Base-by-base conservation (phyloP, 2,888 invertebrate species). In the Elysia crispata region DNA sequence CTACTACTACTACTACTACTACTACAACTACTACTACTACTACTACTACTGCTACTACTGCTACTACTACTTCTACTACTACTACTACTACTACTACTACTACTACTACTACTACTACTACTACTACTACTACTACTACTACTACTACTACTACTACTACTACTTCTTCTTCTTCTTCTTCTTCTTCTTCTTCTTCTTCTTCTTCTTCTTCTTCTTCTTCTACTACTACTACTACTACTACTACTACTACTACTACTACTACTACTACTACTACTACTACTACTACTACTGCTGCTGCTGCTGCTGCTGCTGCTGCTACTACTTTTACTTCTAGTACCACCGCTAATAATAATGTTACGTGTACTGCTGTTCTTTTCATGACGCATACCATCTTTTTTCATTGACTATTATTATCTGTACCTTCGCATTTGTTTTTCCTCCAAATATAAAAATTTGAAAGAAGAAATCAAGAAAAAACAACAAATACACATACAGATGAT, bases 1-100 rank as follows among this genome's bases (percentile, higher is more conserved):
- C 70, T 69, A 70, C 57, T 69, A 70, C 70, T 69, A 77, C 70
- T 69, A 70, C 57, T 54, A 70, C 57, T 54, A 70, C 57, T 25
- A 70, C 57, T 73, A 62, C 49, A 60, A 73, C 49, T 73, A 73
- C 50, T 73, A 62, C 62, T 62, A 73, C 41, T 73, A 73, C 49
- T 60, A 73, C 49, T 73, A 41, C 41, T 41, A 41, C 3, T 41
- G 41, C 70, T 3, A 3, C 41, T 11, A 41, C 41, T 6, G 11
- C 41, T 6, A 41, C 41, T 6, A 41, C 41, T 6, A 41, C 23
- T 18, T 31, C 18, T 18, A 31, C 15, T 18, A 70, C 23, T 18
- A 70, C 23, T 18, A 70, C 23, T 18, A 70, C 18, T 1, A 70
- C 18, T 6, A 70, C 41, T 13, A 70, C 54, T 11, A 77, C 54